These are phyloP conservation scores for Drosophila insularis DNA, from an alignment of 1,140 invertebrate genomes.

Conservation along the genomic window DNA sequence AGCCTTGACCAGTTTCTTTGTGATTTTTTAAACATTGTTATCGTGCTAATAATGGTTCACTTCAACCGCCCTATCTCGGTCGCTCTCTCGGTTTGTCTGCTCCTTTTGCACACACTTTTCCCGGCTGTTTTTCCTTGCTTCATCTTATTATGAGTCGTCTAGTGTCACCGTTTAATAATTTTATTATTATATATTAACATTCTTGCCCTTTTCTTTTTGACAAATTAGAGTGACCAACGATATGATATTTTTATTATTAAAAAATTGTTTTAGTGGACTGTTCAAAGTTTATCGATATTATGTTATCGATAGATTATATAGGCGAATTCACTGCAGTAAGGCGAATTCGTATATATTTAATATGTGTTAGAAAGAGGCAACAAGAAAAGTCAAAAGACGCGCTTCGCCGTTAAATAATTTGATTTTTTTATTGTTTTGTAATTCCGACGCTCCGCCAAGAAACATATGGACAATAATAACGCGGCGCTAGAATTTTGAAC, in stretches of 20 bases:
- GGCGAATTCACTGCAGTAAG: too few relatives aligned
- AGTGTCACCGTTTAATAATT: constrained; percentile 74
- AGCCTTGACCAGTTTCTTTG: constrained; percentile 97
- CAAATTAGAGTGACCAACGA: background rate
- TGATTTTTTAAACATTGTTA: constrained; percentile 98
- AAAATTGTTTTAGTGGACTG: too few relatives aligned
- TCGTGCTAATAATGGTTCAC: constrained; percentile 78
- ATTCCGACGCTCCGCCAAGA: constrained; percentile 56
- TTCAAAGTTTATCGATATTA: background rate
- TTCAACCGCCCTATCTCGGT: background rate
- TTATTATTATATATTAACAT: constrained; percentile 73
- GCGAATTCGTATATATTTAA: too few relatives aligned
- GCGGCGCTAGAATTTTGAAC: constrained; percentile 22
- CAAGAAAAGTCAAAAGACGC: constrained; percentile 31
- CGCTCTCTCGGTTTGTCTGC: constrained; percentile 28
- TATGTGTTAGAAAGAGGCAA: background rate
- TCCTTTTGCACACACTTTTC: constrained; percentile 23
- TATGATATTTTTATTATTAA: too few relatives aligned
- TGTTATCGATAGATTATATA: too few relatives aligned
- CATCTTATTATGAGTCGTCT: constrained; percentile 23
- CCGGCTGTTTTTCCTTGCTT: constrained; percentile 1
- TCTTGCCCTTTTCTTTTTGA: constrained; percentile 58
- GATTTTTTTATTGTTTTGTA: constrained; percentile 50
- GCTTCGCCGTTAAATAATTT: constrained; percentile 68
- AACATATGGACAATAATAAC: constrained; percentile 24